Evolutionary conservation across 1,140 invertebrate species (phyloP).

Genomic region (Drosophila persimilis): DNA sequence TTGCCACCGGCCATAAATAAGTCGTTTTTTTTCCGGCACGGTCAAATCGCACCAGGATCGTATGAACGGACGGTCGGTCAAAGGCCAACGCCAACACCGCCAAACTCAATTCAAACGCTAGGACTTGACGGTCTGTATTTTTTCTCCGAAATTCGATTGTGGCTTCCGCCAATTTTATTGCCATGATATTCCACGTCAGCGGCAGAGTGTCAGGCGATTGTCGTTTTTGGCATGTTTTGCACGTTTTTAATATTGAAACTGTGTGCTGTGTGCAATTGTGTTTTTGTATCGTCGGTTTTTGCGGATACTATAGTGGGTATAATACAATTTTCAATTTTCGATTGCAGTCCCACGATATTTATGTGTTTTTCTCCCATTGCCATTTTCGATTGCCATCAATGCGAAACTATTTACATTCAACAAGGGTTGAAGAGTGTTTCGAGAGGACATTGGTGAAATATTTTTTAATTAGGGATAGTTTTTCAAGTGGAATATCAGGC

Average conservation of each 20-base stretch:
- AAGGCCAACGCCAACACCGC: slow-evolving; percentile 9
- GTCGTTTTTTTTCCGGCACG: slow-evolving; percentile 14
- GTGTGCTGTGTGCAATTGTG: slow-evolving; percentile 19
- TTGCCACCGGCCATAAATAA: slow-evolving; percentile 32
- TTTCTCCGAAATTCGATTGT: slow-evolving; percentile 37
- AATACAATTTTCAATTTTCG: slow-evolving; percentile 38
- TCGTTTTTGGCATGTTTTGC: slow-evolving; percentile 33
- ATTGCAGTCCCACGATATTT: slow-evolving; percentile 25
- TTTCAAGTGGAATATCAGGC: neutral
- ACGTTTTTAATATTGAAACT: slow-evolving; percentile 38
- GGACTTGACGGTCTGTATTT: neutral
- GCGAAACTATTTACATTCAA: slow-evolving; percentile 19
- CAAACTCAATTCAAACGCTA: slow-evolving; percentile 41
- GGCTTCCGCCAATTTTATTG: slow-evolving; percentile 33
- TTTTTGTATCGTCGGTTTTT: slow-evolving; percentile 20
- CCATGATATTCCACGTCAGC: slow-evolving; percentile 36
- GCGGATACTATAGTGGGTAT: slow-evolving; percentile 7
- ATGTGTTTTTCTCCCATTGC: slow-evolving; percentile 35
- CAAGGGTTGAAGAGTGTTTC: slow-evolving; percentile 3
- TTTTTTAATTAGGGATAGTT: slow-evolving; percentile 22
- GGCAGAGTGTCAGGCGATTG: slow-evolving; percentile 27
- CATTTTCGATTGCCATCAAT: slow-evolving; percentile 30
- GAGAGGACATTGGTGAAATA: slow-evolving; percentile 32
- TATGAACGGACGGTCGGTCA: slow-evolving; percentile 4
- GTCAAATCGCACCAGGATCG: neutral